These are phyloP conservation scores for Acronicta alni DNA, from an alignment of 2,888 invertebrate genomes.

Conservation along the genomic window DNA sequence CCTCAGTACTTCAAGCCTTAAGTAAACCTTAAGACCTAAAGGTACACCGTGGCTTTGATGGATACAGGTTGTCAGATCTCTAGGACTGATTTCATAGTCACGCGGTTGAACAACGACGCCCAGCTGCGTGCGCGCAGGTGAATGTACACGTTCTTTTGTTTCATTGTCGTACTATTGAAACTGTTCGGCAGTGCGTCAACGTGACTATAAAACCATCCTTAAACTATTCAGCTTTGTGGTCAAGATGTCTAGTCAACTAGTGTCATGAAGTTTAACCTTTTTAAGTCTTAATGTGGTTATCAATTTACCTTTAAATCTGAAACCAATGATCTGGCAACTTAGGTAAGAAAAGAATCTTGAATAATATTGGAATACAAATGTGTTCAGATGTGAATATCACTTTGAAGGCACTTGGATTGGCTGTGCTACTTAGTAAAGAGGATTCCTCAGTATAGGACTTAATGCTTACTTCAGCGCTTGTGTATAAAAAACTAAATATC, in stretches of 20 bases:
- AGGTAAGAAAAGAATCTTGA: slow-evolving; percentile 10
- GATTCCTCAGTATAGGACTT: slow-evolving; percentile 9
- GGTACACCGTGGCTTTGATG: slow-evolving; percentile 24
- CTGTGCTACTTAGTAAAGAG: slow-evolving; percentile 33
- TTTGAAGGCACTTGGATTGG: slow-evolving; percentile 27
- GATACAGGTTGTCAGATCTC: slow-evolving; percentile 31
- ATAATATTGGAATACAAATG: slow-evolving; percentile 10
- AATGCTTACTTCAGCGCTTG: slow-evolving; percentile 18
- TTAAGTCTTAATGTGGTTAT: background rate
- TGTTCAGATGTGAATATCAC: slow-evolving; percentile 21
- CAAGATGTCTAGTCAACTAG: slow-evolving; percentile 9
- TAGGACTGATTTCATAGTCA: too few species aligned
- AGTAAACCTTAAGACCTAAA: slow-evolving; percentile 87
- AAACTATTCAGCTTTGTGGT: slow-evolving; percentile 5
- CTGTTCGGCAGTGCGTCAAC: too few species aligned
- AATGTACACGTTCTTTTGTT: too few species aligned
- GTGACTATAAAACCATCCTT: background rate
- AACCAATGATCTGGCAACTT: slow-evolving; percentile 28
- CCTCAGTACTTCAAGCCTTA: slow-evolving; percentile 93
- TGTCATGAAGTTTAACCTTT: background rate
- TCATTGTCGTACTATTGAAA: too few species aligned
- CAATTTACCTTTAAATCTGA: slow-evolving; percentile 13
- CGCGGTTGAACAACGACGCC: too few species aligned
- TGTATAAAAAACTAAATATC: slow-evolving; percentile 8
- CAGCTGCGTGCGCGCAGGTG: too few species aligned